Conservation (phyloP, 2,888 invertebrate genomes). For the Ypsolopha sequella region DNA sequence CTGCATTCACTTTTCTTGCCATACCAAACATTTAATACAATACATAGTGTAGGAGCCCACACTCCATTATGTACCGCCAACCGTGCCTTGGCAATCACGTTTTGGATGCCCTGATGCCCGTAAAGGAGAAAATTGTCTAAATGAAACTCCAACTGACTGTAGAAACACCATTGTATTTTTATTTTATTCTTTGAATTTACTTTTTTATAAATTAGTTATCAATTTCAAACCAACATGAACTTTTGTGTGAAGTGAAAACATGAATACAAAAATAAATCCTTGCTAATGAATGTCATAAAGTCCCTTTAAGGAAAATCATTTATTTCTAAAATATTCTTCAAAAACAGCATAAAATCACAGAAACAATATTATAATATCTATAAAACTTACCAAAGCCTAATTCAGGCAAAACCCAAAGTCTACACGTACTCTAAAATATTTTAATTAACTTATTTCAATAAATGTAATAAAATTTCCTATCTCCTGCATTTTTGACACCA, state of each 20-base stretch:
- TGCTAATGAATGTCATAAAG: constrained; percentile 18
- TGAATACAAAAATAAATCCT: constrained; percentile 62
- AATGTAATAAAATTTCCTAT: constrained; percentile 1
- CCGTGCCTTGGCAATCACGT: too few relatives aligned
- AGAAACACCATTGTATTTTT: constrained; percentile 13
- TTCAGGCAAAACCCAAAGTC: constrained; percentile 9
- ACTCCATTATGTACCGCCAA: too few relatives aligned
- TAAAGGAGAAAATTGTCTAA: background rate
- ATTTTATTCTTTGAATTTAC: constrained; percentile 9
- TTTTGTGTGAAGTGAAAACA: constrained; percentile 1
- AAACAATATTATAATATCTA: constrained; percentile 36
- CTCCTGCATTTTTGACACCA: background rate
- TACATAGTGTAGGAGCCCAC: too few relatives aligned
- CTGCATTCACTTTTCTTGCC: too few relatives aligned
- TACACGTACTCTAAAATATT: constrained; percentile 24
- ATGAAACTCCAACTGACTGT: constrained; percentile 3
- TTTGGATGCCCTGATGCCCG: too few relatives aligned
- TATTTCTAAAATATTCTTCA: constrained; percentile 39
- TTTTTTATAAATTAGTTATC: constrained; percentile 3
- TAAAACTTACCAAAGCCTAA: constrained; percentile 5
- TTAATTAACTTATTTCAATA: constrained; percentile 42
- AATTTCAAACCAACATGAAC: constrained; percentile 5
- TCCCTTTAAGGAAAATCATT: constrained; percentile 3
- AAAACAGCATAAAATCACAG: constrained; percentile 43
- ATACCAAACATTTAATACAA: too few relatives aligned